These are phyloP conservation scores for Brachionus calyciflorus DNA, from an alignment of 1,140 invertebrate genomes.

Conservation along the genomic window DNA sequence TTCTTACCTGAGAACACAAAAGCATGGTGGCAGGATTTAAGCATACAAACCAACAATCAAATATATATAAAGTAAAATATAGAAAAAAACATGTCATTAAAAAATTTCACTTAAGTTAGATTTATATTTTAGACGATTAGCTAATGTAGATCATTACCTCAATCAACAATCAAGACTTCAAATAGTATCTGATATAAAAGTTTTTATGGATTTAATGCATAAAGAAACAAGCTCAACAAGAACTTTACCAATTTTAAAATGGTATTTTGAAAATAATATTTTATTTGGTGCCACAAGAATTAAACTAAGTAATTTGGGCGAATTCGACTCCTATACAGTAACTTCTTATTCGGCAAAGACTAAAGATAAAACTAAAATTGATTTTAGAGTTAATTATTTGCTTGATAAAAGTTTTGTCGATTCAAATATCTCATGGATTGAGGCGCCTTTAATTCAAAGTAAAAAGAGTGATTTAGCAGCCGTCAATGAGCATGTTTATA, in stretches of 20 bases:
- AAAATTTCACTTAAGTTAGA: neutral
- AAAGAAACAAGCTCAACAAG: neutral
- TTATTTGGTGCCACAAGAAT: neutral
- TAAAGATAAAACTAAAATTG: constrained; percentile 12
- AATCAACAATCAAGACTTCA: neutral
- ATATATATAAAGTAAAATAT: constrained; percentile 6
- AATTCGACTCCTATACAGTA: constrained; percentile 2
- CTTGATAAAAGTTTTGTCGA: neutral
- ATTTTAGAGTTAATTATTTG: constrained; percentile 13
- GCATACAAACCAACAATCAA: neutral
- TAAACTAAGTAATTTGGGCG: neutral
- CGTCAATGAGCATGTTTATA: neutral
- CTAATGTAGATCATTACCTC: neutral
- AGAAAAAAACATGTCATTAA: neutral
- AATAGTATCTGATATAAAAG: neutral
- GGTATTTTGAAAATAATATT: constrained; percentile 14
- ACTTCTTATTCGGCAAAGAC: neutral
- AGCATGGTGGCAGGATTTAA: constrained; percentile 12
- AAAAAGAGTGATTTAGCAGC: neutral
- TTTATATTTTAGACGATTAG: neutral
- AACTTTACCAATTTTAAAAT: neutral
- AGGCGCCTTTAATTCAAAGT: neutral
- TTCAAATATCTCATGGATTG: neutral
- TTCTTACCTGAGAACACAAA: constrained; percentile 1
- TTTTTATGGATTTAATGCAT: neutral